Conservation (phyloP, 2,888 invertebrate species). For the Leptopilina syphax region DNA sequence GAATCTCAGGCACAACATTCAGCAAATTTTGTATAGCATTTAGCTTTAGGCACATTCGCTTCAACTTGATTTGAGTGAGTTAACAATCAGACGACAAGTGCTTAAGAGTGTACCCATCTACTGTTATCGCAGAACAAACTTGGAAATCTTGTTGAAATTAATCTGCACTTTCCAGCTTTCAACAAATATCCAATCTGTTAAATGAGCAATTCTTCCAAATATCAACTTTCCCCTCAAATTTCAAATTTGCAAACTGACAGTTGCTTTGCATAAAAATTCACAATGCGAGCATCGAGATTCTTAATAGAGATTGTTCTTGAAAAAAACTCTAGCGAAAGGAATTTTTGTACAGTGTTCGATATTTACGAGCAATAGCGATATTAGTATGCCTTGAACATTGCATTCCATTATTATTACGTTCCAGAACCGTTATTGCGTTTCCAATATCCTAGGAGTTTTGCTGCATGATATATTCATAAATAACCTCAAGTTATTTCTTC, state of each 20-base stretch:
- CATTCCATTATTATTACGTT: constrained; percentile 20
- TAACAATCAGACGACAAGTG: background rate
- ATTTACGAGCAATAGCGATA: constrained; percentile 3
- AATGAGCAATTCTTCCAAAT: too few species aligned
- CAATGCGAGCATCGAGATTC: background rate
- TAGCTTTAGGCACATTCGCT: background rate
- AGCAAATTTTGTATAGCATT: background rate
- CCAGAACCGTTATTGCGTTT: constrained; percentile 17
- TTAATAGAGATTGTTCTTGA: background rate
- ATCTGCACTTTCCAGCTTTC: too few species aligned
- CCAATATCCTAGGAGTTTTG: constrained; percentile 3
- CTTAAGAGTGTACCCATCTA: too few species aligned
- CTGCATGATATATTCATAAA: constrained; percentile 1
- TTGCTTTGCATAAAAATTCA: background rate
- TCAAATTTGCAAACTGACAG: background rate
- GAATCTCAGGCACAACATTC: background rate
- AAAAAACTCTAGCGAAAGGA: background rate
- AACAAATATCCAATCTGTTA: too few species aligned
- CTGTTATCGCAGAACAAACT: too few species aligned
- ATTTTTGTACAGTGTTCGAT: background rate
- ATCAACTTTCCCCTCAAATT: too few species aligned
- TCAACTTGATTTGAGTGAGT: background rate
- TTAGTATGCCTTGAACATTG: background rate
- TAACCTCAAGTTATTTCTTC: constrained; percentile 4
- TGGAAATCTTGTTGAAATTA: too few species aligned